These are phyloP conservation scores for Diaphora mendica DNA, from an alignment of 2,888 invertebrate species.

Conservation along the genomic window DNA sequence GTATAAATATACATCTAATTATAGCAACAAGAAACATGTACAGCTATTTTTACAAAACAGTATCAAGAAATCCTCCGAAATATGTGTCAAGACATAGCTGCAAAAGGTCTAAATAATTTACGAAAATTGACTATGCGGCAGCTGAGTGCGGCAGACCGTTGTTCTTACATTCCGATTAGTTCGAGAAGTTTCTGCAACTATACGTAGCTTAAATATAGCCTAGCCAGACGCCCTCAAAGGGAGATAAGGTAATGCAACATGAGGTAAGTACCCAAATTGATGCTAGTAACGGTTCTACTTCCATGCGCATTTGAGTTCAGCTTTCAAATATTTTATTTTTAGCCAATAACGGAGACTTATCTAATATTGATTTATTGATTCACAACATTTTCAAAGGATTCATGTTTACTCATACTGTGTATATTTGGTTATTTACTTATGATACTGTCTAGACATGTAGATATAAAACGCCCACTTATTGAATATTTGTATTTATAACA, in stretches of 20 bases:
- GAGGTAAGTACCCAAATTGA: background rate
- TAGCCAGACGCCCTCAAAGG: background rate
- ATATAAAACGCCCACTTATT: background rate
- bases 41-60: background rate
- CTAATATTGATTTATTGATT: background rate
- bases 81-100: background rate
- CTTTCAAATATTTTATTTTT: background rate
- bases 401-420: background rate
- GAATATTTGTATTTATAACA: background rate
- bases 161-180: background rate
- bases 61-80: background rate
- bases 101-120: background rate
- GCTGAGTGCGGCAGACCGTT: background rate
- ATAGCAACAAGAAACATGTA: too few species aligned
- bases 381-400: background rate
- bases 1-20: too few species aligned
- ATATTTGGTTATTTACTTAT: background rate
- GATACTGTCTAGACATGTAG: background rate
- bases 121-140: background rate
- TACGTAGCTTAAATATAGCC: background rate
- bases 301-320: background rate
- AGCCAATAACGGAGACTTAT: background rate
- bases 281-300: background rate
- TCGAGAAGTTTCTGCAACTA: background rate
- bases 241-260: background rate